phyloP scores from a whole-genome alignment of 2,888 invertebrate species.

The Hirtodrosophila duncani region DNA sequence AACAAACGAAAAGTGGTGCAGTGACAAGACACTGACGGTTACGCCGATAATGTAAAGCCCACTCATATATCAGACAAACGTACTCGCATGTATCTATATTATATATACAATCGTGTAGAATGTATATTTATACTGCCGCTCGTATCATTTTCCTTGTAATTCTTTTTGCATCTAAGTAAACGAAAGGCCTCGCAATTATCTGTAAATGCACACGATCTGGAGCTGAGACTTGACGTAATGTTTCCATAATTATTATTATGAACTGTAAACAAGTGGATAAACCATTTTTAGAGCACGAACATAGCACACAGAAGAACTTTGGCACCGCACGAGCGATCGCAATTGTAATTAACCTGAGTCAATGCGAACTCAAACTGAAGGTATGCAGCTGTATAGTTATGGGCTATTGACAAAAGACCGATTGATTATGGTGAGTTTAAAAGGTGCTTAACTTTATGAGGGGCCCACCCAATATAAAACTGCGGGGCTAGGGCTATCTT shows the following conservation, averaged over 20 bases:
- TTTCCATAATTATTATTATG: not conserved
- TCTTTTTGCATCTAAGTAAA: slow-evolving; percentile 44
- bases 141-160: slow-evolving; percentile 29
- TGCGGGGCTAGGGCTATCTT: slow-evolving; percentile 52
- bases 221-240: slow-evolving; percentile 41
- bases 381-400: not conserved
- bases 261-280: slow-evolving; percentile 48
- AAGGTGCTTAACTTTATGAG: slow-evolving; percentile 46
- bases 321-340: slow-evolving; percentile 4
- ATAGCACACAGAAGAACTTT: not conserved
- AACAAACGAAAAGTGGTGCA: too few species aligned
- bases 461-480: slow-evolving; percentile 36
- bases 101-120: too few species aligned
- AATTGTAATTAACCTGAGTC: not conserved
- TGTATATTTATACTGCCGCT: too few species aligned
- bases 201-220: slow-evolving; percentile 19
- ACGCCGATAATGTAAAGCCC: slow-evolving; percentile 50
- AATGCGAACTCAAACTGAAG: slow-evolving; percentile 24
- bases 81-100: too few species aligned
- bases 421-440: slow-evolving; percentile 41
- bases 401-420: slow-evolving; percentile 20
- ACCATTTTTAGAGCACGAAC: too few species aligned
- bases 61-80: slow-evolving; percentile 31
- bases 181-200: slow-evolving; percentile 45
- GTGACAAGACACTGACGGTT: slow-evolving; percentile 60